Evolutionary conservation across 2,888 invertebrate genomes (phyloP).

Genomic region (Ellobium chinense): DNA sequence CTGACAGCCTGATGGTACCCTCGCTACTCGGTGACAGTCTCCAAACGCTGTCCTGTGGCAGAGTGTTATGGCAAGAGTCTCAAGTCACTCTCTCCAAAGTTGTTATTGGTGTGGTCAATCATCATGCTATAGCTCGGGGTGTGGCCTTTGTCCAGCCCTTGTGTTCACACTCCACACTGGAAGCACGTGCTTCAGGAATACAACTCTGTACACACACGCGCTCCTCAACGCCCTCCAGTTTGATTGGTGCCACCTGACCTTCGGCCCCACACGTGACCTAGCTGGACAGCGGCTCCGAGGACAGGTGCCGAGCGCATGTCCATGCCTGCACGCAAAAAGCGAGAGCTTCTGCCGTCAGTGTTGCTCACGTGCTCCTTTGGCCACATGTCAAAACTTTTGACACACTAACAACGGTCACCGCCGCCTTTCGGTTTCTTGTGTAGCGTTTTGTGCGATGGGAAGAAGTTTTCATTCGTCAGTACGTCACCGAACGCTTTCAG

Average conservation of each 20-base stretch:
- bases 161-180: neutral
- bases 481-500: neutral
- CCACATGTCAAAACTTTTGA: slow-evolving; percentile 43
- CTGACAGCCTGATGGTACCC: no score
- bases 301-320: slow-evolving; percentile 41
- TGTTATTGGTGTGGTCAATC: slow-evolving; percentile 8
- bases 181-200: slow-evolving; percentile 31
- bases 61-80: neutral
- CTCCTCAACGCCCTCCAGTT: slow-evolving; percentile 25
- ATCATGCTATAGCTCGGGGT: neutral
- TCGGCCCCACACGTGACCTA: slow-evolving; percentile 34
- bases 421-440: slow-evolving; percentile 9
- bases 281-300: slow-evolving; percentile 20
- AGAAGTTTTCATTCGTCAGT: slow-evolving; percentile 25
- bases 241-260: slow-evolving; percentile 43
- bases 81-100: neutral
- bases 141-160: slow-evolving; percentile 13
- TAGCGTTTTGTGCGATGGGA: slow-evolving; percentile 15
- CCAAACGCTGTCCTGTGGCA: no score
- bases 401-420: slow-evolving; percentile 21
- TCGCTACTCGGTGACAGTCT: no score
- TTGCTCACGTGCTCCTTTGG: slow-evolving; percentile 8
- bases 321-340: neutral
- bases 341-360: neutral
- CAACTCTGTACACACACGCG: slow-evolving; percentile 26